Percentiles rank a stretch among this genome's conserved stretches.
These are phyloP conservation scores for Phalera bucephala DNA, from an alignment of 2,888 invertebrate species.

Conservation along the genomic window DNA sequence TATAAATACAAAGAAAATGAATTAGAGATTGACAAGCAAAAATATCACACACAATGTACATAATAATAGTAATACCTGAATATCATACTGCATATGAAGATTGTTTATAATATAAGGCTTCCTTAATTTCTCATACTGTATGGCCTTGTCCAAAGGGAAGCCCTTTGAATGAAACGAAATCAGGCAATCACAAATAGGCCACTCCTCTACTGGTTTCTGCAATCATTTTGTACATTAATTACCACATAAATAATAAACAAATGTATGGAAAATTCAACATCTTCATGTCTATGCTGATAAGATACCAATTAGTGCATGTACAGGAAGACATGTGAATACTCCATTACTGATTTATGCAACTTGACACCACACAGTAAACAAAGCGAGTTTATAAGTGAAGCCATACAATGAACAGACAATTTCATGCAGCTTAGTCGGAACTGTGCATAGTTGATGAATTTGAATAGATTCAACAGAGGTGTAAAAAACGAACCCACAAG, in stretches of 20 bases:
- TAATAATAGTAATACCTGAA: too few relatives aligned
- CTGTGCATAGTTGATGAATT: background rate
- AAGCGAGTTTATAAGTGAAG: constrained; percentile 45
- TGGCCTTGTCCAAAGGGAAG: constrained; percentile 98
- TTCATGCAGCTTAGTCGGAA: constrained; percentile 4
- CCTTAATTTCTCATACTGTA: constrained; percentile 95
- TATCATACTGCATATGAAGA: constrained; percentile 98
- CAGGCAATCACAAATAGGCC: constrained; percentile 98
- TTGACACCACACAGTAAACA: constrained; percentile 43
- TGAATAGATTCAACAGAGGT: constrained; percentile 8
- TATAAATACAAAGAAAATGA: too few relatives aligned
- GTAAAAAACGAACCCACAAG: constrained; percentile 21
- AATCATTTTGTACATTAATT: constrained; percentile 23
- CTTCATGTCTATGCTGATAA: constrained; percentile 16
- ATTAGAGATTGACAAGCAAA: too few relatives aligned
- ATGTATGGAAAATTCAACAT: constrained; percentile 10
- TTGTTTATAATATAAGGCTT: constrained; percentile 99
- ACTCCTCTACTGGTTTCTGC: constrained; percentile 97
- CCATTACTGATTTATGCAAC: constrained; percentile 36
- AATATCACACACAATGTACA: too few relatives aligned
- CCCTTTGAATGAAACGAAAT: constrained; percentile 99
- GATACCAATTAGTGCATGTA: constrained; percentile 13
- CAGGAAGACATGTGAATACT: constrained; percentile 19
- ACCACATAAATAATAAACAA: constrained; percentile 1
- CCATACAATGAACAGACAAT: constrained; percentile 44